Evolutionary conservation across 2,888 invertebrate species (phyloP), one percentile per base, ranked within the genome.

Genomic region (Tipula unca): DNA sequence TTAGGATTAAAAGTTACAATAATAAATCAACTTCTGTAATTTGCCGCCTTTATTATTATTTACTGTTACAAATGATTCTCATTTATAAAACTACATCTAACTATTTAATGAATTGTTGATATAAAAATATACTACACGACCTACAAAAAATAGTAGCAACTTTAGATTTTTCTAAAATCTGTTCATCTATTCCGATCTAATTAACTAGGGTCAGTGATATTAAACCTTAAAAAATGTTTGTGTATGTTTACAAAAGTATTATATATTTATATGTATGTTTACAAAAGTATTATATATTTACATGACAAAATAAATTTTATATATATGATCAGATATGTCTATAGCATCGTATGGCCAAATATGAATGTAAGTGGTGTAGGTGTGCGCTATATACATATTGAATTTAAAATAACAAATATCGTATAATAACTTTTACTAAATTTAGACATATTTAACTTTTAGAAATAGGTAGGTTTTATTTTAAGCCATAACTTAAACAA

Each of bases 171-270:
- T 69, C n/a, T 69, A 13, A 69, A 8, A 25, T 69, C 8, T 20
- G 69, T 69, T 69, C 25, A n/a, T 69, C 69, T 69, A 69, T 69
- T 69, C 25, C 69, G 25, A 69, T 69, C 69, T 69, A 69, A 69
- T 69, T 69, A 69, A 25, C 69, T 69, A 69, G 69, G 69, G 69
- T 69, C 69, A 69, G 69, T 69, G 69, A 69, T 69, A 48, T 48
- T 48, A 48, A 48, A 69, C 25, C 69, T 54, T 17, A 54, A 5
- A 42, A 42, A 14, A 42, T 42, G 3, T 4, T 42, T 14, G 14
- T 42, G 17, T 48, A n/a, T 48, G 17, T 48, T 17, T 48, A 48
- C 48, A 48, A 6, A 48, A 17, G 48, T 48, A 48, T 48, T 48
- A 48, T n/a, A 17, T 17, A n/a, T n/a, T n/a, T n/a, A 48, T 48